Percentiles rank a stretch among this genome's conserved stretches.
Evolutionary conservation across 2,888 invertebrate species (phyloP).

Genomic region (Neuroscelio doddi): DNA sequence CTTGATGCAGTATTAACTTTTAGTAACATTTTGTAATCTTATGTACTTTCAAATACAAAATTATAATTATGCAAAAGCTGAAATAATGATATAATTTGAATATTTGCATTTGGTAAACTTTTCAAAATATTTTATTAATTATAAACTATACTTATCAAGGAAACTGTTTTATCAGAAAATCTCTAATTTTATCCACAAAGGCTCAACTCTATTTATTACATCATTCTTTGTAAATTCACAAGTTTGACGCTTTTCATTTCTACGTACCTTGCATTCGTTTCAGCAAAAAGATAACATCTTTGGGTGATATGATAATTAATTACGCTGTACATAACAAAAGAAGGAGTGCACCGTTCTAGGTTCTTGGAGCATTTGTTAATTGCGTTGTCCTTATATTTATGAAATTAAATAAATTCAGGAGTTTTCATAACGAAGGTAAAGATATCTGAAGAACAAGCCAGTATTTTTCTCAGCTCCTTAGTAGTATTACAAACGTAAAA

Average conservation of each 20-base stretch:
- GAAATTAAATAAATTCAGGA: conserved; percentile 33
- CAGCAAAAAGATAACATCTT: conserved; percentile 29
- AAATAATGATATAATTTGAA: no score
- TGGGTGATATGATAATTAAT: conserved; percentile 39
- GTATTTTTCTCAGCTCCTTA: background rate
- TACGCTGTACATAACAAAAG: conserved; percentile 32
- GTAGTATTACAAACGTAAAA: no score
- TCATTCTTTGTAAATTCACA: conserved; percentile 15
- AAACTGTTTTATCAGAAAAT: conserved; percentile 1
- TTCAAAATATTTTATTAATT: background rate
- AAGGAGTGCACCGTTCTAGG: conserved; percentile 33
- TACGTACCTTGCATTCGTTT: conserved; percentile 15
- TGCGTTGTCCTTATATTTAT: conserved; percentile 30
- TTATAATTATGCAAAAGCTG: no score
- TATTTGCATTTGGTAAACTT: no score
- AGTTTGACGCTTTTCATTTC: conserved; percentile 19
- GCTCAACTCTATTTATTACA: no score
- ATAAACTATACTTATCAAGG: background rate
- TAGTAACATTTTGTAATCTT: no score
- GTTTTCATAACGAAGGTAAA: background rate
- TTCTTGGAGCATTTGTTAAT: conserved; percentile 41
- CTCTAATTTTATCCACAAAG: background rate
- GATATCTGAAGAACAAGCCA: no score
- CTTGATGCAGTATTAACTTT: no score
- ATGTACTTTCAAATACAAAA: no score